Base-by-base conservation (phyloP, 2,888 invertebrate species). In the Cremastinae sp. region DNA sequence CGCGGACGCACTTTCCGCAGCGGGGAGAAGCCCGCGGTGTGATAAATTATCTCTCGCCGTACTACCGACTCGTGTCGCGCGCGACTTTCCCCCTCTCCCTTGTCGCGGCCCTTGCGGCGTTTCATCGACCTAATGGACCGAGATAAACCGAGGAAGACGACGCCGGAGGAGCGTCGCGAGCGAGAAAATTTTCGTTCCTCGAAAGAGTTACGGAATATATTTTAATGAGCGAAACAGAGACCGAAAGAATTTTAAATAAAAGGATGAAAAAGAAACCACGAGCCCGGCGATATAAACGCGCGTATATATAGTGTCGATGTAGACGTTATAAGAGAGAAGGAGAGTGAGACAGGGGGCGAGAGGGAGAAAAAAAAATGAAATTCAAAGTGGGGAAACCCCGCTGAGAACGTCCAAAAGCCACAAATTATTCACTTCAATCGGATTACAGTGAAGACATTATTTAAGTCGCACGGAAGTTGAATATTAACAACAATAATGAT, bases 1-100 rank as follows among this genome's bases (percentile, higher is more conserved):
- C 43, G 38, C 72, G 54, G 51, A 53, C 68, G 12, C 49, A 56
- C 61, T 41, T 36, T 10, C 54, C 45, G 53, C 2, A 53, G 58
- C 58, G 54, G 41, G 18, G 58, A 74, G 66, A 45, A 58, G 28
- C 22, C 38, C 66, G 65, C 62, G 69, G 74, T 74, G 78, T 80
- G 80, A 80, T 80, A 80, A 80, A 80, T 80, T 79, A 80, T 80
- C 79, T 78, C 75, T 61, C 77, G 70, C 78, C 53, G 71, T 71
- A 77, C 78, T 77, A 77, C 79, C 75, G 77, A 80, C 79, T 79
- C 72, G 77, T 62, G 70, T 70, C 70, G 70, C 54, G 62, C 70
- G 70, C 62, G 28, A 28, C 28, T 28, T 28, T 28, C 28, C 28
- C 28, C 28, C 28, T 28, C 28, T 28, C 5, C 28, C 28, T 28